These are phyloP conservation scores for Limnephilus rhombicus DNA, from an alignment of 2,888 invertebrate genomes.

Conservation along the genomic window DNA sequence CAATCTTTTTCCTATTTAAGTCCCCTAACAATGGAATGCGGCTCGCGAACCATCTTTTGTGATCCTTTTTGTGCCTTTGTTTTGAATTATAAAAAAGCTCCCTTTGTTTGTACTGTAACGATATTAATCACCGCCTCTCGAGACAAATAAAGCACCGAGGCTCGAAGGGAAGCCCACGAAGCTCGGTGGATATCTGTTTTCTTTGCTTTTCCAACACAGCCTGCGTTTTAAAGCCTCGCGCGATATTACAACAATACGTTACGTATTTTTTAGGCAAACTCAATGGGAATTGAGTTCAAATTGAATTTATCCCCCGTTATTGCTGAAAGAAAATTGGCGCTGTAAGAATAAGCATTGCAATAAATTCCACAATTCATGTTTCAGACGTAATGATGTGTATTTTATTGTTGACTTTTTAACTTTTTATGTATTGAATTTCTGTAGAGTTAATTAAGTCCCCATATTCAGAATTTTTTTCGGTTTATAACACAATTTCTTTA, in stretches of 20 bases:
- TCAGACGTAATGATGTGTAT: neutral
- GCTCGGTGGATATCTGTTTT: neutral
- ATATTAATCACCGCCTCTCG: slow-evolving; percentile 19
- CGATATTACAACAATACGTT: slow-evolving; percentile 7
- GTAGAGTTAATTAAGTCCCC: too few species aligned
- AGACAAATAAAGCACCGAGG: slow-evolving; percentile 7
- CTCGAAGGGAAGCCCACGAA: neutral
- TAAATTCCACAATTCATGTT: neutral
- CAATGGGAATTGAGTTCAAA: neutral
- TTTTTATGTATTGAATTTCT: too few species aligned
- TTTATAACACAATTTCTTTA: too few species aligned
- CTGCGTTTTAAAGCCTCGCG: slow-evolving; percentile 13
- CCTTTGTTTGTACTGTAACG: slow-evolving; percentile 14
- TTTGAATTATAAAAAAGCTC: neutral
- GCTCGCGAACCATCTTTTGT: slow-evolving; percentile 9
- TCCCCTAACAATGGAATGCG: neutral
- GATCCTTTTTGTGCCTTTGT: neutral
- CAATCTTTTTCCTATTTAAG: neutral
- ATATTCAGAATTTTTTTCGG: too few species aligned
- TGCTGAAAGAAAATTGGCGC: neutral
- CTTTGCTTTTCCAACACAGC: slow-evolving; percentile 9
- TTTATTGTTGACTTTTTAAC: neutral
- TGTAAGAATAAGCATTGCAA: neutral
- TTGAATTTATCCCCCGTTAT: neutral
- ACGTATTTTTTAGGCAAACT: slow-evolving; percentile 12